A percentile compares a stretch with the other conserved stretches of the same genome.
Conservation (phyloP, 2,797 vertebrate species). For the Fistularia commersonii region DNA sequence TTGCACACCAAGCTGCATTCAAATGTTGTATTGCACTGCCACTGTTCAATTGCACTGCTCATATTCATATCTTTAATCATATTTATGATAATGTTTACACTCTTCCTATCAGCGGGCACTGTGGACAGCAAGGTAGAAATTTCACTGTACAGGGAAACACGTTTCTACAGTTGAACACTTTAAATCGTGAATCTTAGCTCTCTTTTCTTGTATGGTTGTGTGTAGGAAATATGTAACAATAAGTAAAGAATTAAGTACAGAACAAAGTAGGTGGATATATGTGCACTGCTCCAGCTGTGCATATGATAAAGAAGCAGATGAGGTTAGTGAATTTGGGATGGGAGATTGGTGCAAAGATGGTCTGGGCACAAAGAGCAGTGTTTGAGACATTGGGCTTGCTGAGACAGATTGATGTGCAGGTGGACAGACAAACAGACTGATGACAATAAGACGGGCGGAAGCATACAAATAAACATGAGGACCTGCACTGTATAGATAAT, state of each 20-base stretch:
- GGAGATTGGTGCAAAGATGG: conserved; percentile 21
- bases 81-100: too few species aligned
- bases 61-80: too few species aligned
- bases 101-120: too few species aligned
- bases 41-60: too few species aligned
- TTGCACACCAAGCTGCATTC: too few species aligned
- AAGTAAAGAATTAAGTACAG: too few species aligned
- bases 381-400: conserved; percentile 6
- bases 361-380: conserved; percentile 1
- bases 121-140: too few species aligned
- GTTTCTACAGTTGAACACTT: conserved; percentile 30
- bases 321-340: conserved; percentile 31
- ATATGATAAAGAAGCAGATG: conserved; percentile 38
- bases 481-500: conserved; percentile 59
- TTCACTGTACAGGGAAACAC: too few species aligned
- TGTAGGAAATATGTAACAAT: background rate
- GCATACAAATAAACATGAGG: conserved; percentile 49
- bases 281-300: conserved; percentile 34
- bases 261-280: conserved; percentile 7
- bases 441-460: conserved; percentile 41
- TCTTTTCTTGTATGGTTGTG: background rate
- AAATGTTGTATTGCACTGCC: too few species aligned
- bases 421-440: conserved; percentile 30
- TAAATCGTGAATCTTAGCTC: too few species aligned
- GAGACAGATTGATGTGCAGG: conserved; percentile 33